These are phyloP conservation scores for Drosophila fuyamai DNA, from an alignment of 1,140 invertebrate genomes.

Conservation along the genomic window DNA sequence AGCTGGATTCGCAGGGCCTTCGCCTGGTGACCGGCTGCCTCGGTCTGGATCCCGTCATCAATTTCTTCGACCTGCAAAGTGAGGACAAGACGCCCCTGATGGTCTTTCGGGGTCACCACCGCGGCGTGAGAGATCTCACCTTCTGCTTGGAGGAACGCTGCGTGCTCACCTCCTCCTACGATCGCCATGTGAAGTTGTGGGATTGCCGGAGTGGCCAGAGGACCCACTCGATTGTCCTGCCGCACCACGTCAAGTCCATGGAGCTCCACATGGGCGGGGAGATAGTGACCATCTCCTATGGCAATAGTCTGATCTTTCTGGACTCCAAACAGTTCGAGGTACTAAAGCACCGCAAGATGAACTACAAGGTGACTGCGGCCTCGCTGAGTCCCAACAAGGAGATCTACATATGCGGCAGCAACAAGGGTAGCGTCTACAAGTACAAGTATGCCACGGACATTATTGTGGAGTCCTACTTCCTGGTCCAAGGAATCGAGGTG, in stretches of 20 bases:
- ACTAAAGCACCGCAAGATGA: constrained; percentile 92
- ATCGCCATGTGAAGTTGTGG: constrained; percentile 94
- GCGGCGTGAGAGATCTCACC: constrained; percentile 40
- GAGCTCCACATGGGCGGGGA: constrained; percentile 93
- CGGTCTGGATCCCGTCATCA: constrained; percentile 89
- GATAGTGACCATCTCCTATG: constrained; percentile 93
- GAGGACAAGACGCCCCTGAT: constrained; percentile 86
- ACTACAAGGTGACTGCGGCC: constrained; percentile 94
- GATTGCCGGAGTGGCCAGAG: constrained; percentile 90
- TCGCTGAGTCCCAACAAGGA: constrained; percentile 94
- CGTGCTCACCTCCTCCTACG: constrained; percentile 95
- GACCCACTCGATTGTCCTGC: constrained; percentile 93
- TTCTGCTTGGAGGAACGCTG: constrained; percentile 92
- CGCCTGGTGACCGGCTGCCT: constrained; percentile 40
- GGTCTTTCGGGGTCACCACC: constrained; percentile 1
- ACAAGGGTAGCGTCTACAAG: constrained; percentile 98
- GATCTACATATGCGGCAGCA: constrained; percentile 96
- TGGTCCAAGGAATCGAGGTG: constrained; percentile 87
- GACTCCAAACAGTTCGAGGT: constrained; percentile 91
- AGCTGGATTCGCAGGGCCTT: constrained; percentile 92
- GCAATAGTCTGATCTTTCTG: constrained; percentile 90
- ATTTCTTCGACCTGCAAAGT: constrained; percentile 93
- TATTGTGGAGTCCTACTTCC: constrained; percentile 85
- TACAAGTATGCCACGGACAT: constrained; percentile 94
- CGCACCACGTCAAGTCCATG: constrained; percentile 92